Conservation (phyloP, 2,888 invertebrate genomes). For the Taphrorychus bicolor region DNA sequence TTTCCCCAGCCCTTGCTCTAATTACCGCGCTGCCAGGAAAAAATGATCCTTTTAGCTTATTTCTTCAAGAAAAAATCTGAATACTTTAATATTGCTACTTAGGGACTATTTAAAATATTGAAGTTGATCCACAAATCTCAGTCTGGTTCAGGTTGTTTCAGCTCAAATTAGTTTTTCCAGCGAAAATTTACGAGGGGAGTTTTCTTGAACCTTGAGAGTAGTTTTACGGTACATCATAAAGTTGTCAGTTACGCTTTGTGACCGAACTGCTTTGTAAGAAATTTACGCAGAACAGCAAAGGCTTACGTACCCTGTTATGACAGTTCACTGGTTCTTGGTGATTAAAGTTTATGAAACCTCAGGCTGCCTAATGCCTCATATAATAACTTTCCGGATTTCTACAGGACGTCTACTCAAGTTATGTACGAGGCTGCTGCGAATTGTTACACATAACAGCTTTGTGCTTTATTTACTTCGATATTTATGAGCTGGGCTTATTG, state of each 20-base stretch:
- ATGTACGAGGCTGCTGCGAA: constrained; percentile 11
- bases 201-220: neutral
- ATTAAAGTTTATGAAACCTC: constrained; percentile 33
- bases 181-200: constrained; percentile 7
- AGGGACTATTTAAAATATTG: too few relatives aligned
- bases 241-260: constrained; percentile 11
- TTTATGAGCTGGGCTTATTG: constrained; percentile 3
- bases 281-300: constrained; percentile 22
- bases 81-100: too few relatives aligned
- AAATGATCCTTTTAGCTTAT: too few relatives aligned
- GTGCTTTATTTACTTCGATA: constrained; percentile 17
- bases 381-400: constrained; percentile 25
- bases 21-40: neutral
- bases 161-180: neutral
- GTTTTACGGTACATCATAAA: constrained; percentile 20
- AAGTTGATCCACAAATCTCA: too few relatives aligned
- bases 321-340: constrained; percentile 24
- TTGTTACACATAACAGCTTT: neutral
- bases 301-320: constrained; percentile 22
- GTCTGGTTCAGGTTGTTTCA: too few relatives aligned
- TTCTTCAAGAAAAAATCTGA: too few relatives aligned
- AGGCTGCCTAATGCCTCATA: constrained; percentile 26
- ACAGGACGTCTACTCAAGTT: constrained; percentile 23
- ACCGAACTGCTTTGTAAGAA: constrained; percentile 23
- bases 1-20: neutral